Conservation (phyloP, 2,797 vertebrate genomes). For the Acanthopagrus latus region DNA sequence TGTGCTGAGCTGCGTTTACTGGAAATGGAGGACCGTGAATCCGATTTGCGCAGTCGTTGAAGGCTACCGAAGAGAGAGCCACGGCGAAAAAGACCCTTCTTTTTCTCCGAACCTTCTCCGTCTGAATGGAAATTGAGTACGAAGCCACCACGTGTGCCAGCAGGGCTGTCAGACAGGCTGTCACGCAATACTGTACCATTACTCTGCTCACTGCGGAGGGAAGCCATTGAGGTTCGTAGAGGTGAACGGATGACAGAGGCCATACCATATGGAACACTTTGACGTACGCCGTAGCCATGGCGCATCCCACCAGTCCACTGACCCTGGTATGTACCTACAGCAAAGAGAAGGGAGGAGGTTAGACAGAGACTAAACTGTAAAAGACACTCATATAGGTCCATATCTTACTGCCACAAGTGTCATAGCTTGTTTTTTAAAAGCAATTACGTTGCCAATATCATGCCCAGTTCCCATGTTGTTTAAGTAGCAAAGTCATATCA, state of each 20-base stretch:
- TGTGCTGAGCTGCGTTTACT: constrained; percentile 96
- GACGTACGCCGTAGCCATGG: constrained; percentile 94
- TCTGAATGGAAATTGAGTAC: constrained; percentile 96
- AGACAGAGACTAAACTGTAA: neutral
- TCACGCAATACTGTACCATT: constrained; percentile 93
- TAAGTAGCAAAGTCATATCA: too few species aligned
- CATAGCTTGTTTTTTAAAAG: too few species aligned
- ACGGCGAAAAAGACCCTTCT: constrained; percentile 94
- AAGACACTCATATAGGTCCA: neutral
- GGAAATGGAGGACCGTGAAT: constrained; percentile 95
- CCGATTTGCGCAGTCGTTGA: constrained; percentile 92
- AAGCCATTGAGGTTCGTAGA: constrained; percentile 92
- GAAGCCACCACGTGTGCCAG: constrained; percentile 94
- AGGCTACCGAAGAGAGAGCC: constrained; percentile 95
- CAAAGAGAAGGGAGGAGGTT: neutral
- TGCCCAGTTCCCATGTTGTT: too few species aligned
- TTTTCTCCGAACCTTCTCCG: constrained; percentile 88
- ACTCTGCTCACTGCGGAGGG: constrained; percentile 95
- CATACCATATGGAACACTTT: constrained; percentile 98
- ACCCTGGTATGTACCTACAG: constrained; percentile 94
- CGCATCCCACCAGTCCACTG: constrained; percentile 98
- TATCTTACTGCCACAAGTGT: too few species aligned
- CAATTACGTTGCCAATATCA: too few species aligned
- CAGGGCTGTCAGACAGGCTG: constrained; percentile 88
- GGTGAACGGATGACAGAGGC: constrained; percentile 96